Evolutionary conservation across 2,888 invertebrate genomes (phyloP), one percentile per base, ranked within the genome.

Genomic region (Stictocephala bisonia): DNA sequence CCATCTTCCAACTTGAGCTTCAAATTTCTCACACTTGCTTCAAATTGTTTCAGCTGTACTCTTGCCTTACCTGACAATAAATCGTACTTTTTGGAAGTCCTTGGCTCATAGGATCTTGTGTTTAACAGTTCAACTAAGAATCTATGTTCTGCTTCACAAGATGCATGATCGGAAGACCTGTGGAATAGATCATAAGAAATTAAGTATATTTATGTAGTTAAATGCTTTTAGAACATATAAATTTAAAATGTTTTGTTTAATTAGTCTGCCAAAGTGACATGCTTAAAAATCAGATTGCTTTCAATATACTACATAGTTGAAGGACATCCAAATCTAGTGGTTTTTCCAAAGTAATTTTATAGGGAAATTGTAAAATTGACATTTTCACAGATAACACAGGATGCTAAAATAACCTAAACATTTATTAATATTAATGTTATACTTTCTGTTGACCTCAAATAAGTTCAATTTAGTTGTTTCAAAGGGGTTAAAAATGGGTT

Each of bases 121-220:
- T 87, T 86, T 7, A 91, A 80, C 79, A 89, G 87, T 73, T 88
- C 88, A 84, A 89, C 88, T 58, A 91, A 88, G 78, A 90, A 88
- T 53, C 89, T 85, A 79, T 87, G 87, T 22, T 91, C 81, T 74
- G 88, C 88, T 79, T 90, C 89, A 79, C 91, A 91, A 0, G 89
- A 87, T 78, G 90, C 90, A 82, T 88, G 87, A 80, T 91, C 91
- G 0, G 86, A 82, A 13, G 90, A 83, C 91, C 91, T 91, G 75
- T n/a, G n/a, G n/a, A n/a, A n/a, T n/a, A n/a, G 44, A 81, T 77
- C 76, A 76, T 18, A 67, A 11, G n/a, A 29, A 3, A 60, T 9
- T 26, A 6, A 29, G 7, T 26, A 29, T 27, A 29, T 24, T 9
- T 26, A 31, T 31, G 11, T 26, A 44, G 35, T 27, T 1, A 58